These are phyloP conservation scores for Pipistrellus kuhlii DNA, from an alignment of 2,797 vertebrate species.

Conservation along the genomic window DNA sequence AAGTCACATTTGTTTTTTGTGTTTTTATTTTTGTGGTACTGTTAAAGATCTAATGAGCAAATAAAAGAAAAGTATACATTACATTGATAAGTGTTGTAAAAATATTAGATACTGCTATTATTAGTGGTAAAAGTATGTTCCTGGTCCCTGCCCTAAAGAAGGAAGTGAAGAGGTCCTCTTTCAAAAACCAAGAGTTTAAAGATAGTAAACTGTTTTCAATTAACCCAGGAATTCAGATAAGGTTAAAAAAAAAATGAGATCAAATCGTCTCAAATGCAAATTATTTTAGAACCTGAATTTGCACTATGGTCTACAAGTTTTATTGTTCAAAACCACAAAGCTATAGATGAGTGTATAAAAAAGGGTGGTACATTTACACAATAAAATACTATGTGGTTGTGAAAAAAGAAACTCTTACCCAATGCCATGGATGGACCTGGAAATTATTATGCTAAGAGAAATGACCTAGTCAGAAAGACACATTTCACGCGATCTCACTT, in stretches of 20 bases:
- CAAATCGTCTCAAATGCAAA: neutral
- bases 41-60: neutral
- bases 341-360: neutral
- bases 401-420: too few relatives aligned
- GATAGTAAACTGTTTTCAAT: neutral
- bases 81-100: neutral
- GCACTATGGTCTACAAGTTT: neutral
- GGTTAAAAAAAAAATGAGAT: neutral
- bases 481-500: too few relatives aligned
- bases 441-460: too few relatives aligned
- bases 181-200: slow-evolving; percentile 8
- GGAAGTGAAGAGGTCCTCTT: neutral
- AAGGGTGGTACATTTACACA: too few relatives aligned
- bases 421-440: too few relatives aligned
- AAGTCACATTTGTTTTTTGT: neutral
- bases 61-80: neutral
- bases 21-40: neutral
- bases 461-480: too few relatives aligned
- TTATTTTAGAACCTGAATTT: slow-evolving; percentile 30
- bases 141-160: neutral
- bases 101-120: neutral
- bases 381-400: too few relatives aligned
- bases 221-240: neutral
- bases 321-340: neutral
- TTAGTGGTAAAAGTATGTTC: neutral